These are phyloP conservation scores for fruit fly (Drosophila melanogaster) DNA, from an alignment of 1,140 invertebrate species.

Conservation along the genomic window DNA sequence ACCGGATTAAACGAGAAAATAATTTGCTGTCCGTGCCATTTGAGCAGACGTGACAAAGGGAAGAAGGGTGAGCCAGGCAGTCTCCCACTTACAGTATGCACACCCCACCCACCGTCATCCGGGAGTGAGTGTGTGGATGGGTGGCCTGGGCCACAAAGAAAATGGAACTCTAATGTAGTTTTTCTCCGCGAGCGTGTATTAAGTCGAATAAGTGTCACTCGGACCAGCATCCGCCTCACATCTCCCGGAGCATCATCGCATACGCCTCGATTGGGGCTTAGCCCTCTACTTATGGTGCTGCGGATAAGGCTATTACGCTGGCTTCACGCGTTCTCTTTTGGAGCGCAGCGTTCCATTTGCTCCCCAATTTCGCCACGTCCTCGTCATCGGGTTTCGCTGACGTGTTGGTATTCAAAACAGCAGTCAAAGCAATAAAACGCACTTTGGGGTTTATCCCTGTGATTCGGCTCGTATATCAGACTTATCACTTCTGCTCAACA, in stretches of 20 bases:
- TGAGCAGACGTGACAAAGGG: slow-evolving; percentile 31
- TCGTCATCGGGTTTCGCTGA: slow-evolving; percentile 32
- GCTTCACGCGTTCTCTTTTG: slow-evolving; percentile 30
- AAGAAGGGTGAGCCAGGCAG: slow-evolving; percentile 11
- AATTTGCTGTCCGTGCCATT: slow-evolving; percentile 81
- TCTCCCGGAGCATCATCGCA: slow-evolving; percentile 32
- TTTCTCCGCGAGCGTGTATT: slow-evolving; percentile 71
- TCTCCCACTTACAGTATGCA: slow-evolving; percentile 9
- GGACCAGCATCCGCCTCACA: slow-evolving; percentile 33
- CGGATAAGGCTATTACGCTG: slow-evolving; percentile 59
- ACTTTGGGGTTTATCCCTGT: slow-evolving; percentile 60
- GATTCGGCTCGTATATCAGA: slow-evolving; percentile 76
- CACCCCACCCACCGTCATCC: slow-evolving; percentile 5
- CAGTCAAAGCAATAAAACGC: slow-evolving; percentile 75
- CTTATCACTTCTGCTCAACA: slow-evolving; percentile 69
- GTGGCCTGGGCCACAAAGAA: slow-evolving; percentile 40
- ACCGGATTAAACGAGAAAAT: slow-evolving; percentile 81
- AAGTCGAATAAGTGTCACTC: slow-evolving; percentile 77
- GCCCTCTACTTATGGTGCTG: slow-evolving; percentile 18
- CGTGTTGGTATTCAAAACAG: slow-evolving; percentile 81
- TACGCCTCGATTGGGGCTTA: slow-evolving; percentile 11
- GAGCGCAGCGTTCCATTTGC: slow-evolving; percentile 43
- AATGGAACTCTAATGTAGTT: slow-evolving; percentile 76
- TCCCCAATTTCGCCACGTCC: slow-evolving; percentile 4
- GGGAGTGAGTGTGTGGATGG: slow-evolving; percentile 23